phyloP scores from a whole-genome alignment of 23 tunicate genomes.

The Styela clava region DNA sequence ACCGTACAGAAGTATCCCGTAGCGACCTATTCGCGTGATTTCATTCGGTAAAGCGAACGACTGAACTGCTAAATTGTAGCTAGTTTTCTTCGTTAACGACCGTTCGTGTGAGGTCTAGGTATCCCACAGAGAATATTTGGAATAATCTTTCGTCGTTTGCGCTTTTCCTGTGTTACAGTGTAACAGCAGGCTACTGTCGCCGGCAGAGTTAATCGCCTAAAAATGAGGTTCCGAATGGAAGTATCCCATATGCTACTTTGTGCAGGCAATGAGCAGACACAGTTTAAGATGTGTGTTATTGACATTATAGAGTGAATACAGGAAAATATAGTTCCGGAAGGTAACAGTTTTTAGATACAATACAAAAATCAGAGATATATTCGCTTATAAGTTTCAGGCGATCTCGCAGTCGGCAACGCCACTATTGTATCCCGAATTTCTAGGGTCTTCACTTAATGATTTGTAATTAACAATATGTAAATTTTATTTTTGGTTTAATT shows the following conservation, averaged over 20 bases:
- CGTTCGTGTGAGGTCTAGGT: neutral
- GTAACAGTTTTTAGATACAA: no score
- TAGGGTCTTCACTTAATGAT: no score
- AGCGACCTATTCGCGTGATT: constrained; percentile 8
- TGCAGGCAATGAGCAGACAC: neutral
- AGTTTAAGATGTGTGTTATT: neutral
- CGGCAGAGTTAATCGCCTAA: neutral
- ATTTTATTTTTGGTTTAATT: no score
- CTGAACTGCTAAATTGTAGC: neutral
- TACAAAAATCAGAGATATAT: no score
- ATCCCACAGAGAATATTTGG: neutral
- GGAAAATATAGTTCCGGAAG: no score
- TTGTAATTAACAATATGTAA: no score
- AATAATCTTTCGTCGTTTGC: neutral
- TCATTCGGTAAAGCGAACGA: neutral
- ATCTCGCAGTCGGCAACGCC: no score
- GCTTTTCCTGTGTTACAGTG: neutral
- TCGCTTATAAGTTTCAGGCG: no score
- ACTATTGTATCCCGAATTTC: no score
- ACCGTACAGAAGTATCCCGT: constrained; percentile 13
- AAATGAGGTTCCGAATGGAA: neutral
- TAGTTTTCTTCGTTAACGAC: neutral
- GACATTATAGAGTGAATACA: no score
- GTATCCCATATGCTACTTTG: neutral
- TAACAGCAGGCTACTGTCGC: neutral